phyloP scores from a whole-genome alignment of 2,797 vertebrate species.

The Spondyliosoma cantharus region DNA sequence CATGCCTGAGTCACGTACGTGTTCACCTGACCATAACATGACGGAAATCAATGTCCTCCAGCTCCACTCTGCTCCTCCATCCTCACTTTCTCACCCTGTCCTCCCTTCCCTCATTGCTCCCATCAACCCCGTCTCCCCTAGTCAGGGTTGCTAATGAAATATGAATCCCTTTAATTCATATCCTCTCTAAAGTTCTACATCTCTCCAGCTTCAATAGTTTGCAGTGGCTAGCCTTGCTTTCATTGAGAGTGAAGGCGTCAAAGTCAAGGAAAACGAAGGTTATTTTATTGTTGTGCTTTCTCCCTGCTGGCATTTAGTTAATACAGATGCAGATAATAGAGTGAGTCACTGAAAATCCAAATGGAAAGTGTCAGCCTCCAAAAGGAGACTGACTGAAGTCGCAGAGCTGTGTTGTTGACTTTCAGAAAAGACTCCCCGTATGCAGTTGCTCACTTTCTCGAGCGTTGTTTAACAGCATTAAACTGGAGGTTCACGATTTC shows the following conservation, averaged over 20 bases:
- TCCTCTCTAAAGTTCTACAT: conserved; percentile 41
- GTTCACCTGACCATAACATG: conserved; percentile 55
- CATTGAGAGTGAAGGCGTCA: neutral
- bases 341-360: conserved; percentile 36
- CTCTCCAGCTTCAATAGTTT: conserved; percentile 24
- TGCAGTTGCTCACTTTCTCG: conserved; percentile 7
- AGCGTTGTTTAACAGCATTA: neutral
- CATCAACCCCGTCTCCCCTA: conserved; percentile 29
- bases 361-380: conserved; percentile 17
- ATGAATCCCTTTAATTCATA: conserved; percentile 57
- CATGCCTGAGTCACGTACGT: conserved; percentile 31
- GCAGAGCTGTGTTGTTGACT: conserved; percentile 23
- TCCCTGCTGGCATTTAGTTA: conserved; percentile 32
- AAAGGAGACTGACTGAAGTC: conserved; percentile 13
- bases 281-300: conserved; percentile 37
- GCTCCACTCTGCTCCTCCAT: neutral
- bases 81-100: conserved; percentile 13
- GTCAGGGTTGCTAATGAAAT: conserved; percentile 70
- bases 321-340: conserved; percentile 42
- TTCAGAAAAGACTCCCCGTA: conserved; percentile 1
- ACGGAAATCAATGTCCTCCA: conserved; percentile 52
- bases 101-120: conserved; percentile 10
- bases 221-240: neutral
- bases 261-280: conserved; percentile 48
- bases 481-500: neutral